These are phyloP conservation scores for Nezara viridula DNA, from an alignment of 2,888 invertebrate genomes.

Conservation along the genomic window DNA sequence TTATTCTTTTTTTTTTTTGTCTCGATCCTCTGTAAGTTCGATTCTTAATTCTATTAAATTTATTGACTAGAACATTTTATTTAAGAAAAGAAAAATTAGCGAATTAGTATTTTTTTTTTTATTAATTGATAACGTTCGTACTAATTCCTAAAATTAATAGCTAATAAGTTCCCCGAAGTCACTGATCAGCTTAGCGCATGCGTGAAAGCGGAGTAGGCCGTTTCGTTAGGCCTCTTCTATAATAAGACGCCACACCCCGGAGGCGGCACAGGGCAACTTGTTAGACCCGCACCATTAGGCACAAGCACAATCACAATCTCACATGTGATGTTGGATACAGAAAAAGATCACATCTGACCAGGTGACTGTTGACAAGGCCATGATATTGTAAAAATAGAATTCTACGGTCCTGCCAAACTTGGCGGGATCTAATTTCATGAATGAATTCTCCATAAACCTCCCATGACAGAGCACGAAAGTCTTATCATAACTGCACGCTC, in stretches of 20 bases:
- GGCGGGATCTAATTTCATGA: slow-evolving; percentile 42
- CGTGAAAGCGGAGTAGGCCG: slow-evolving; percentile 6
- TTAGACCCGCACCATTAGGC: background rate
- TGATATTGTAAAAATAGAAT: background rate
- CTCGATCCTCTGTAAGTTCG: background rate
- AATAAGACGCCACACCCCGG: slow-evolving; percentile 35
- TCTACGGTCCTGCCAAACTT: background rate
- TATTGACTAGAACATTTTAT: too few relatives aligned
- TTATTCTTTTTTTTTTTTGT: background rate
- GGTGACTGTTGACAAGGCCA: slow-evolving; percentile 25
- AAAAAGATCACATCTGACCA: slow-evolving; percentile 3
- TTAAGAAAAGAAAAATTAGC: too few relatives aligned
- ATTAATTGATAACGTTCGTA: too few relatives aligned
- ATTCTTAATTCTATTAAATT: background rate
- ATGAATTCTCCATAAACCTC: slow-evolving; percentile 26
- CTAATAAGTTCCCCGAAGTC: background rate
- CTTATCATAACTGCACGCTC: background rate
- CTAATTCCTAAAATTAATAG: background rate
- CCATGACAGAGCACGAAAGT: background rate
- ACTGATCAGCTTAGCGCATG: background rate
- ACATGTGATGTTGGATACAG: background rate
- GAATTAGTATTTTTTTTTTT: too few relatives aligned
- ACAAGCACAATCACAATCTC: background rate
- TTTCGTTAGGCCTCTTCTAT: background rate
- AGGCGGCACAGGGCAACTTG: background rate